These are phyloP conservation scores for Iguana delicatissima DNA, from an alignment of 2,797 vertebrate genomes.

Conservation along the genomic window DNA sequence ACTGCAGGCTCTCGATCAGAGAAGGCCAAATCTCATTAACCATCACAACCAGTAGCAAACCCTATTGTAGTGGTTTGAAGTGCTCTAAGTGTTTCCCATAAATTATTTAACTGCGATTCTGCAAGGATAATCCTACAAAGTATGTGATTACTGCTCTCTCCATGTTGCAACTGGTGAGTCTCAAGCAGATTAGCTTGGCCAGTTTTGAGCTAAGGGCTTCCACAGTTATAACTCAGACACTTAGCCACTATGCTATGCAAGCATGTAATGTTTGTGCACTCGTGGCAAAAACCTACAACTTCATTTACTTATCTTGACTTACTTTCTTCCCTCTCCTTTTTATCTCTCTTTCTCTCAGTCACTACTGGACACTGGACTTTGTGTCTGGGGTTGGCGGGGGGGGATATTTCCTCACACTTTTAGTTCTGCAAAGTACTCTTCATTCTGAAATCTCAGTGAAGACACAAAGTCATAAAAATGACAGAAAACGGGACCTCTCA, in stretches of 20 bases:
- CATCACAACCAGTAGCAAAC: too few relatives aligned
- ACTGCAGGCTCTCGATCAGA: too few relatives aligned
- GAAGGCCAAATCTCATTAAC: too few relatives aligned
- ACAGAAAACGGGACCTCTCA: conserved; percentile 87
- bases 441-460: not conserved
- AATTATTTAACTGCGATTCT: too few relatives aligned
- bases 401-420: not conserved
- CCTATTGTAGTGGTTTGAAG: too few relatives aligned
- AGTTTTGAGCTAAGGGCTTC: not conserved
- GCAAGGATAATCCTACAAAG: not conserved
- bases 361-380: not conserved
- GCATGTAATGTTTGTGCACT: not conserved
- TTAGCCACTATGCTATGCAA: not conserved
- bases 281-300: not conserved
- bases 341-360: not conserved
- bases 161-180: not conserved
- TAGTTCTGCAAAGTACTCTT: too few relatives aligned
- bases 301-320: not conserved
- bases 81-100: too few relatives aligned
- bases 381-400: not conserved
- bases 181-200: not conserved
- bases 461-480: not conserved
- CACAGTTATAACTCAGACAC: not conserved
- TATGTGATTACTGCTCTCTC: not conserved
- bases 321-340: not conserved